These are phyloP conservation scores for Drosophila ezoana DNA, from an alignment of 2,888 invertebrate species.

Conservation along the genomic window DNA sequence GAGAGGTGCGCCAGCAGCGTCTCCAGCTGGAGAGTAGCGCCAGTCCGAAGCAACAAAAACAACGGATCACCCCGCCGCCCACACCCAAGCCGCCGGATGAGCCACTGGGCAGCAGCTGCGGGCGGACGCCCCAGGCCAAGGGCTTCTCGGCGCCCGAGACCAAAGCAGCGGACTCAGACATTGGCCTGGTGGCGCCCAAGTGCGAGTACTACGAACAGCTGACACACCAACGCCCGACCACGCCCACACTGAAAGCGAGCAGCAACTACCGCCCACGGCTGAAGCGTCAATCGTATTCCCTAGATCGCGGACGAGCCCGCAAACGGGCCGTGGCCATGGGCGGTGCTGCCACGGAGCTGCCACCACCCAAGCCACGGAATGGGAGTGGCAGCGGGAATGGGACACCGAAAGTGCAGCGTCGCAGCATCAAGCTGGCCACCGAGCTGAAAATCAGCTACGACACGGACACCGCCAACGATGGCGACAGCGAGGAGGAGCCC, in stretches of 20 bases:
- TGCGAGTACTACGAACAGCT: constrained; percentile 82
- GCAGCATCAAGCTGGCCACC: constrained; percentile 80
- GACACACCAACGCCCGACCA: constrained; percentile 41
- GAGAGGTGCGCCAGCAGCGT: constrained; percentile 54
- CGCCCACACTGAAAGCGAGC: constrained; percentile 13
- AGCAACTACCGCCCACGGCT: constrained; percentile 36
- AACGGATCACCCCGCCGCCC: not conserved
- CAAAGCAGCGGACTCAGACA: constrained; percentile 79
- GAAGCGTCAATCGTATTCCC: constrained; percentile 65
- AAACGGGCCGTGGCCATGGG: constrained; percentile 48
- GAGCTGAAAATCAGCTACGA: constrained; percentile 77
- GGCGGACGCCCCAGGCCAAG: constrained; percentile 53
- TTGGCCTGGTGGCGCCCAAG: constrained; percentile 82
- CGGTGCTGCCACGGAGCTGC: constrained; percentile 65
- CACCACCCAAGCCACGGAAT: constrained; percentile 80
- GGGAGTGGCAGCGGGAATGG: constrained; percentile 19
- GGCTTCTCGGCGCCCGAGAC: constrained; percentile 82
- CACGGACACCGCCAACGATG: constrained; percentile 20
- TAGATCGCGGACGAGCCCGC: constrained; percentile 72
- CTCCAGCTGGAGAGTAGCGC: constrained; percentile 13
- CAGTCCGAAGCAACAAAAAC: not conserved
- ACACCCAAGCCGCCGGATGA: not conserved
- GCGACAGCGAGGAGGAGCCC: constrained; percentile 60
- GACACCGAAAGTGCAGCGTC: constrained; percentile 70
- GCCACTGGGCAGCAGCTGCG: not conserved